Base-by-base conservation (phyloP, 2,113 vertebrate genomes). In the Pomatostomus ruficeps region DNA sequence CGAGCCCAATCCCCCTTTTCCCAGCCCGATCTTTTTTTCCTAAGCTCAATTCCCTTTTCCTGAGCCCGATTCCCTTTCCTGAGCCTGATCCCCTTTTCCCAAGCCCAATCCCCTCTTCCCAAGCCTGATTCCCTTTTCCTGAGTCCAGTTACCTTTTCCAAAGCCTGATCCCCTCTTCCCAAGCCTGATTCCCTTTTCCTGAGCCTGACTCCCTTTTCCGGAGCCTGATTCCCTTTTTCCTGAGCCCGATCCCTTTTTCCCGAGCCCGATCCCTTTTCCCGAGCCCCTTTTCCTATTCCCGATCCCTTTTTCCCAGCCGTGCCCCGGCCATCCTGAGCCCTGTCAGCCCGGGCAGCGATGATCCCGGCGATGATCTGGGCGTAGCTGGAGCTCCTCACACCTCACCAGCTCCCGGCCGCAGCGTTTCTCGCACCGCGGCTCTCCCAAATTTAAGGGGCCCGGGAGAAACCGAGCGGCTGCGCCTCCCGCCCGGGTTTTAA, bases 361-460 rank as follows among this genome's bases (percentile, higher is more conserved):
- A n/a, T n/a, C n/a, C n/a, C n/a, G n/a, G n/a, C n/a, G n/a, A 20
- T 13, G 46, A 42, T 62, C 67, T 68, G 14, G 9, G 35, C 76
- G 7, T 62, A 58, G 76, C 93, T 51, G 76, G 65, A 71, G 65
- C 43, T 75, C 1, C 89, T 93, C 71, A 45, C 81, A n/a, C 40
- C 57, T 78, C 93, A 66, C 78, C 93, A 91, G 68, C 83, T 93
- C 80, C 54, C 86, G 28, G 1, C 48, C 35, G 3, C 9, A 85
- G 67, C 92, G 43, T 83, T 88, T 83, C 48, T 68, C 88, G 78
- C 87, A 20, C 75, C 51, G 11, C 73, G 82, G 82, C 82, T 66
- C 81, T 84, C 70, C 35, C 76, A 96, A 96, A 93, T 85, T 86
- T 93, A 94, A 97, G 86, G 75, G 36, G 81, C 48, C 68, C 28